Base-by-base conservation (phyloP, 2,797 vertebrate species). In the Coracias cyanogaster region DNA sequence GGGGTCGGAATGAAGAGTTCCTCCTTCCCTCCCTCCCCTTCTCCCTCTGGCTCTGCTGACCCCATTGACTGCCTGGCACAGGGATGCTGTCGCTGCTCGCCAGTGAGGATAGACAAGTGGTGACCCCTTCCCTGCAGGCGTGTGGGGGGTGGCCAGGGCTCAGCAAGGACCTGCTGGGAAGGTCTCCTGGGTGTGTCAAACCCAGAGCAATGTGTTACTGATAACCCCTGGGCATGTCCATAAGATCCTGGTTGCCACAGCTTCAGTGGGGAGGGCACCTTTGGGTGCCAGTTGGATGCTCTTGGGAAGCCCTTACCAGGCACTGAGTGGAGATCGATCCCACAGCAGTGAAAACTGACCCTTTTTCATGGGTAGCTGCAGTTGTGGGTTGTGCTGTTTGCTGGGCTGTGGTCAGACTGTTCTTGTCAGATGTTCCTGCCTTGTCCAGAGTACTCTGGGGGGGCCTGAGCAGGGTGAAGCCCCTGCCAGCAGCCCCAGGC, bases 381-480 rank as follows among this genome's bases (percentile, higher is more conserved):
- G 46, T 0, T 41, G 33, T 21, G 69, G 31, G 18, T 22, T 21
- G 20, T 31, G 54, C n/a, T 31, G 79, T 11, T 48, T 37, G 31
- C 41, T n/a, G 82, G 45, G 39, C 66, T 72, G 49, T 9, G 66
- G 9, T 29, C 51, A 10, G 14, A 25, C 41, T 37, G 58, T 1
- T 6, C 14, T 35, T 37, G 62, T 57, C 33, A 0, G 2, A 7
- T 26, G 0, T 8, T 22, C 46, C 71, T 88, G 72, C 79, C 76
- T 12, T 8, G 17, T 33, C 33, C 29, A 19, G 18, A 15, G 22
- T 4, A 2, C 6, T 15, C 25, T 6, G 17, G 19, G 14, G 37
- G 49, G 10, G 4, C 6, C 25, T n/a, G 19, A 55, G 52, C 0
- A 0, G 41, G 37, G 7, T 28, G 0, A 1, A 54, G 74, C 51